Percentiles rank a stretch among this genome's conserved stretches.
Evolutionary conservation across 1,140 invertebrate genomes (phyloP).

Genomic region (Patella vulgata): DNA sequence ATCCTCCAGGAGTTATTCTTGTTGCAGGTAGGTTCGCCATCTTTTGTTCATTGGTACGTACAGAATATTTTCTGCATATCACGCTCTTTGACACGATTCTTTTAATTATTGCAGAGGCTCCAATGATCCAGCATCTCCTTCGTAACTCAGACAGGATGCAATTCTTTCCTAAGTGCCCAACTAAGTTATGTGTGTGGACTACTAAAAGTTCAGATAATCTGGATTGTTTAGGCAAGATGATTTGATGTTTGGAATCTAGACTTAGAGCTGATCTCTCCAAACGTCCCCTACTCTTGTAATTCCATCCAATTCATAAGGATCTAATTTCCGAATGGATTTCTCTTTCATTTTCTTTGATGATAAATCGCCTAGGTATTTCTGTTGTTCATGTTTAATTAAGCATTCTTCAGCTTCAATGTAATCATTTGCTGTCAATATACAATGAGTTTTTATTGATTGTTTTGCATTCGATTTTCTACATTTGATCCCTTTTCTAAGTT

Average conservation of each 20-base stretch:
- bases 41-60: too few species aligned
- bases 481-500: background rate
- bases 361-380: conserved; percentile 7
- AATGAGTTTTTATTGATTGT: background rate
- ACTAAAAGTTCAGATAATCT: conserved; percentile 19
- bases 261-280: conserved; percentile 2
- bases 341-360: too few species aligned
- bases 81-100: conserved; percentile 24
- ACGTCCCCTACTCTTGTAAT: conserved; percentile 26
- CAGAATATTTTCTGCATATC: conserved; percentile 12
- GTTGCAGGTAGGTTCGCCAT: too few species aligned
- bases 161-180: conserved; percentile 21
- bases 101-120: conserved; percentile 17
- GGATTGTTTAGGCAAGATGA: conserved; percentile 24
- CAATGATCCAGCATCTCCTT: conserved; percentile 23
- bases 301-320: too few species aligned
- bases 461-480: background rate
- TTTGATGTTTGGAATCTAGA: conserved; percentile 20
- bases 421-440: background rate
- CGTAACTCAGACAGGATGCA: conserved; percentile 8
- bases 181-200: conserved; percentile 9
- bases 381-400: conserved; percentile 12
- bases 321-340: too few species aligned
- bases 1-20: too few species aligned
- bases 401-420: conserved; percentile 3